phyloP scores from a whole-genome alignment of 2,113 vertebrate genomes.

The Pandion haliaetus region DNA sequence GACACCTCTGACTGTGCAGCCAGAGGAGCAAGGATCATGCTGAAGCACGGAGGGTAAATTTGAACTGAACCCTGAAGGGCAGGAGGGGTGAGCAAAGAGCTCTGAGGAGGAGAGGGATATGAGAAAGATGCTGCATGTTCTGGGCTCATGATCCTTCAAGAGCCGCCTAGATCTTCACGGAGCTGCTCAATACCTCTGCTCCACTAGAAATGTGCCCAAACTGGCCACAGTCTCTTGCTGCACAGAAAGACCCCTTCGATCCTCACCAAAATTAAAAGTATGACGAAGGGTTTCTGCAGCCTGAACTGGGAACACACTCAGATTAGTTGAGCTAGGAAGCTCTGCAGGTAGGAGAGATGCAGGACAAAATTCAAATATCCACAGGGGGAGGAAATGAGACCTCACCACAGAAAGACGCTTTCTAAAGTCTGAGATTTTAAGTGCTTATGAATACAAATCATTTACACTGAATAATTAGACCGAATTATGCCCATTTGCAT shows the following conservation, averaged over 20 bases:
- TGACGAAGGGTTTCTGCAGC: neutral
- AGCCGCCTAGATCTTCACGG: neutral
- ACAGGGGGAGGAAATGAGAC: neutral
- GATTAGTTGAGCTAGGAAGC: neutral
- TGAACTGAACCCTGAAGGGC: neutral
- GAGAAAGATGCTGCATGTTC: neutral
- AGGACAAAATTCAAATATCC: neutral
- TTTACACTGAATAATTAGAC: neutral
- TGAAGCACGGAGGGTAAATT: neutral
- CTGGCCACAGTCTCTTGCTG: accelerated
- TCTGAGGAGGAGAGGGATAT: neutral
- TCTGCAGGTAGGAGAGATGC: neutral
- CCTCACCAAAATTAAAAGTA: neutral
- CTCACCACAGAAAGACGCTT: neutral
- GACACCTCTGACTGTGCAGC: neutral
- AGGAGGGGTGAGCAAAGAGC: neutral
- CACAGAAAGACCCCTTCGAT: neutral
- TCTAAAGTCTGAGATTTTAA: neutral
- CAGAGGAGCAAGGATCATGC: neutral
- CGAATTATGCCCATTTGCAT: neutral
- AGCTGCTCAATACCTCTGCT: neutral
- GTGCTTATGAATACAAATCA: neutral
- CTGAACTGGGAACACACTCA: neutral
- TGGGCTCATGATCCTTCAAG: neutral
- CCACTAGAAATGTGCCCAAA: neutral